Percentiles rank a stretch among this genome's conserved stretches.
phyloP scores from a whole-genome alignment of 2,113 vertebrate species.

The Pachycephala philippinensis region DNA sequence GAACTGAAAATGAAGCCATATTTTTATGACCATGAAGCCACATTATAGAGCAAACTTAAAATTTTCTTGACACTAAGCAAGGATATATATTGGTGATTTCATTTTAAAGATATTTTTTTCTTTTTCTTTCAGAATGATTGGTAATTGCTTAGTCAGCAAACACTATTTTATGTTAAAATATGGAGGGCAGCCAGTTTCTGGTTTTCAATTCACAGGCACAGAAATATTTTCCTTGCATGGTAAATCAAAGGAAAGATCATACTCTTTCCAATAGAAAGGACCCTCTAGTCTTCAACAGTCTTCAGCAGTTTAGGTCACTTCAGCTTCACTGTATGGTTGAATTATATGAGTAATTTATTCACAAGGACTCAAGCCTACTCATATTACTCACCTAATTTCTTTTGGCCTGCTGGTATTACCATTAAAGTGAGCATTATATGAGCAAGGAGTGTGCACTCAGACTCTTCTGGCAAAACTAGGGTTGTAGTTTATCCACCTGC shows the following conservation, averaged over 20 bases:
- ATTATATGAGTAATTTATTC: not conserved
- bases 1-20: not conserved
- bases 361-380: not conserved
- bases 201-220: not conserved
- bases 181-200: not conserved
- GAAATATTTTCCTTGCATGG: not conserved
- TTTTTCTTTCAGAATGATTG: not conserved
- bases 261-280: not conserved
- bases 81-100: not conserved
- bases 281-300: not conserved
- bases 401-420: not conserved
- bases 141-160: not conserved
- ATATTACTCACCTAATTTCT: not conserved
- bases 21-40: not conserved
- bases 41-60: not conserved
- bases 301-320: not conserved
- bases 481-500: not conserved
- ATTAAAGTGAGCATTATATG: not conserved
- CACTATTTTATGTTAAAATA: not conserved
- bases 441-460: not conserved
- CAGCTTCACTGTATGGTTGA: not conserved
- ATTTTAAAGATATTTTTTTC: not conserved
- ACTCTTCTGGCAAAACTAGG: not conserved
- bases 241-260: not conserved
- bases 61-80: not conserved